phyloP scores from a whole-genome alignment of 2,888 invertebrate genomes.

The Bombylius major region DNA sequence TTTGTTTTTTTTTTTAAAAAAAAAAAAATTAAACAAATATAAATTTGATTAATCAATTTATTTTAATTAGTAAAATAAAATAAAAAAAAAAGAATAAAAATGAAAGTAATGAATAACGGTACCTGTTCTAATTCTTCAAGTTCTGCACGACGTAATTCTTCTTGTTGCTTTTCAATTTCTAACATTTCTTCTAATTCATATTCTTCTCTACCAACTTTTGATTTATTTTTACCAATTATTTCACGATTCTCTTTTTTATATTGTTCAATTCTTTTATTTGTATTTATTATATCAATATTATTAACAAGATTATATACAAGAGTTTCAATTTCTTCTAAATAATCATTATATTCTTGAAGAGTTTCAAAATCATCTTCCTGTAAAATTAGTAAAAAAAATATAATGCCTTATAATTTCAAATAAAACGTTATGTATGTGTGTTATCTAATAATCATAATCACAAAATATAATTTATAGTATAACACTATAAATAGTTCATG shows the following conservation, averaged over 20 bases:
- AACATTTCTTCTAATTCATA: constrained; percentile 74
- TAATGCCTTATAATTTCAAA: too few relatives aligned
- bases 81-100: too few relatives aligned
- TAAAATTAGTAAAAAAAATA: background rate
- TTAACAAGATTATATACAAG: constrained; percentile 84
- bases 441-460: too few relatives aligned
- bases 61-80: too few relatives aligned
- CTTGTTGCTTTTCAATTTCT: constrained; percentile 67
- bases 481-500: too few relatives aligned
- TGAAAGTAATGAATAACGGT: too few relatives aligned
- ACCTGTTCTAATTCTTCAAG: constrained; percentile 43
- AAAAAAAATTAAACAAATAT: too few relatives aligned
- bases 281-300: constrained; percentile 77
- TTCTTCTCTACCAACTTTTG: constrained; percentile 64
- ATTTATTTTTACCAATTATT: constrained; percentile 66
- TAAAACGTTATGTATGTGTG: too few relatives aligned
- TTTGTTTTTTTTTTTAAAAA: too few relatives aligned
- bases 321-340: constrained; percentile 87
- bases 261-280: constrained; percentile 80
- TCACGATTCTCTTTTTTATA: constrained; percentile 86
- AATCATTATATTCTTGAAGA: constrained; percentile 83
- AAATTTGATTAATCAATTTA: too few relatives aligned
- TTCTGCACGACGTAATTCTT: constrained; percentile 60
- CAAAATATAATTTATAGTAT: too few relatives aligned
- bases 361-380: constrained; percentile 76